Base-by-base conservation (phyloP, 2,113 vertebrate species). In the Nothocercus nigrocapillus region DNA sequence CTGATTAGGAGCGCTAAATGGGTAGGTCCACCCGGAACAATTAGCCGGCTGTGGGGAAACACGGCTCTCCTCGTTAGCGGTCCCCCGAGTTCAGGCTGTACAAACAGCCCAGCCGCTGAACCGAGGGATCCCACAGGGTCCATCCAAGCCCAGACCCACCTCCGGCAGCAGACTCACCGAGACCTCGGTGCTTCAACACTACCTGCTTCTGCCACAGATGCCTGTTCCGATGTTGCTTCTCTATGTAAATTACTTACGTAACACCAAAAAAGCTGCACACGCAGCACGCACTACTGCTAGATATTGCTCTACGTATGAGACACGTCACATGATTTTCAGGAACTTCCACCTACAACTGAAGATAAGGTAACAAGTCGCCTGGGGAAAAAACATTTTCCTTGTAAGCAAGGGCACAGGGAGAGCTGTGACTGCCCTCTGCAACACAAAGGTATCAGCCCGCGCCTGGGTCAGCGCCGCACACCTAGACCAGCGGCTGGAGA, bases 21-120 rank as follows among this genome's bases (percentile, higher is more conserved):
- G 68, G 66, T 14, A 96, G 83, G 59, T 93, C 93, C 90, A 84
- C 54, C n/a, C 2, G 19, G 95, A 96, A 86, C 93, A 95, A 96
- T 97, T 94, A 97, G 44, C 54, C 34, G 54, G 28, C 82, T 61
- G 53, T 5, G 2, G 75, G 64, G 66, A 95, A 90, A 78, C 74
- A 73, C 8, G 2, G 25, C 61, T 47, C 81, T 88, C 42, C 86
- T 61, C 18, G 8, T 44, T n/a, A 59, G 54, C 19, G 38, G 22
- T 82, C 94, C 86, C 91, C 32, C 0, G 77, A 74, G 92, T 4
- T 28, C 62, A n/a, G 63, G 1, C 63, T 13, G 19, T 13, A 40
- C 76, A 69, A 73, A 51, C 32, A 77, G 40, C 14, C 82, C 18
- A 38, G n/a, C 2, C 42, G 47, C 64, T 42, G 62, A 64, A 20